Evolutionary conservation across 2,113 vertebrate genomes (phyloP), one percentile per base, ranked within the genome.

Genomic region (Piaya cayana): DNA sequence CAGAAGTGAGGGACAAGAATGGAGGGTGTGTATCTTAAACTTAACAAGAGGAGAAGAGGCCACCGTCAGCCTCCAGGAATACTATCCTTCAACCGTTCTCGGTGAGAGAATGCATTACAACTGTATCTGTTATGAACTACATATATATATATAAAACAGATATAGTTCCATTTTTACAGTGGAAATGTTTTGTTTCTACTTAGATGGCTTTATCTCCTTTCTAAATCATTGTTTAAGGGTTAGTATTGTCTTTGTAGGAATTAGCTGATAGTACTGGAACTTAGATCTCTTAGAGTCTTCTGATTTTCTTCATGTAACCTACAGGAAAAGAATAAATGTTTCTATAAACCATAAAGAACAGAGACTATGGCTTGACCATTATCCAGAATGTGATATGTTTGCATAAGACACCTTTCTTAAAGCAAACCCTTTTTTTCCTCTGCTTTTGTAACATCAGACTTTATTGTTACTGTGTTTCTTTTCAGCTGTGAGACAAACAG

Each of bases 11-110:
- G 72, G 52, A 37, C 23, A 47, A 37, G 52, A 82, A 58, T 47
- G 12, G 9, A 58, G 12, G 29, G 15, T 45, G 27, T 34, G 17
- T 71, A 14, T 75, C 56, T 92, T 65, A 59, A 82, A 63, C 21
- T 25, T 68, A 45, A 39, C 29, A 37, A 70, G 67, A 78, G 58
- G 39, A 64, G 43, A 43, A 36, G 39, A 70, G 10, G 16, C 17
- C 30, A 29, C 49, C 6, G 6, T 49, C 6, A 29, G 49, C 15
- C 30, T 82, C 49, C n/a, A 49, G 43, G 71, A 88, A 32, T 2
- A 7, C 52, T 62, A 2, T 65, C 56, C 39, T 56, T 8, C 32
- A 45, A 1, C 30, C 20, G 29, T 47, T 42, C 0, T 0, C 58
- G 77, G 16, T 53, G 64, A 59, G 70, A 85, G 17, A 11, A 55